These are phyloP conservation scores for Amphipoea oculea DNA, from an alignment of 2,888 invertebrate genomes.

Conservation along the genomic window DNA sequence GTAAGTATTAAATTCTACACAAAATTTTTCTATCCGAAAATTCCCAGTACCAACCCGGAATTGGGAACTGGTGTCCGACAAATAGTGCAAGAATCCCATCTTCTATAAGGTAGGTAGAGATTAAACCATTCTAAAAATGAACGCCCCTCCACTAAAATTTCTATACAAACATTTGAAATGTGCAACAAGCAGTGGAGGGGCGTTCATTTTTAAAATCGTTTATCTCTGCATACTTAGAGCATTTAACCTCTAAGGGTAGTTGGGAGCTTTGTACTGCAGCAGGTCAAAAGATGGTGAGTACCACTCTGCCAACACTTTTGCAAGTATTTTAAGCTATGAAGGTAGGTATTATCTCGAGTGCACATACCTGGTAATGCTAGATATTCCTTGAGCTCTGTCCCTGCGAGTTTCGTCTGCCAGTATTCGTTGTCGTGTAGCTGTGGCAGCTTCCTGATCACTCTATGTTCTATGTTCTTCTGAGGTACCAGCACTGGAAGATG, in stretches of 20 bases:
- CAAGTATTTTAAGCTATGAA: neutral
- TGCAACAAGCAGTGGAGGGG: no score
- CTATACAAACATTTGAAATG: no score
- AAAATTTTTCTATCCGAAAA: neutral
- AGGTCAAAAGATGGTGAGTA: neutral
- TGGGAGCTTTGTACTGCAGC: neutral
- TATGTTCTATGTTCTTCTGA: constrained; percentile 82
- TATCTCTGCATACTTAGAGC: neutral
- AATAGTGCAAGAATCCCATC: neutral
- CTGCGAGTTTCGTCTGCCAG: constrained; percentile 76
- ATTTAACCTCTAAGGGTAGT: neutral
- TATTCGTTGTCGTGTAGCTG: constrained; percentile 84
- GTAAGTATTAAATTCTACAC: neutral
- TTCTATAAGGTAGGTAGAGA: neutral
- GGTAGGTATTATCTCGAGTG: neutral
- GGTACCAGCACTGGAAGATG: constrained; percentile 82
- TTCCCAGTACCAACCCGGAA: neutral
- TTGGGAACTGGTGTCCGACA: neutral
- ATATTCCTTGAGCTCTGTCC: constrained; percentile 78
- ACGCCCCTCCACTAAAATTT: no score
- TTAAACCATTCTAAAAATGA: no score
- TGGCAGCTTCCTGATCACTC: constrained; percentile 80
- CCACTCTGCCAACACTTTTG: neutral
- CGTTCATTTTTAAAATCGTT: no score
- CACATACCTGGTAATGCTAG: constrained; percentile 81